phyloP scores from a whole-genome alignment of 2,797 vertebrate genomes.

The Betta splendens region DNA sequence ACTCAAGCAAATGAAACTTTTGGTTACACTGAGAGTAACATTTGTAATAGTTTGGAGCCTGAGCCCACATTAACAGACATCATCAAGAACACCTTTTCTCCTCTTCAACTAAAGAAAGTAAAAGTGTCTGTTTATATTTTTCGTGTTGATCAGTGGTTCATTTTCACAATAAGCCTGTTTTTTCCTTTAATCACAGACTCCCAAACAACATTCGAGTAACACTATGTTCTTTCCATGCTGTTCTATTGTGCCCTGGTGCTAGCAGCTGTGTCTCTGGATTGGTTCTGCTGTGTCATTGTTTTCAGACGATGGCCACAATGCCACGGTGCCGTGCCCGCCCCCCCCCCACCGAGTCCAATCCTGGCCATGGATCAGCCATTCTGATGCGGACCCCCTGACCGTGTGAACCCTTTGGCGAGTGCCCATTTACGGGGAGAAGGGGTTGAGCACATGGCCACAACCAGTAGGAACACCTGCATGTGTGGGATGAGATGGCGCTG shows the following conservation, averaged over 20 bases:
- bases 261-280: conserved; percentile 69
- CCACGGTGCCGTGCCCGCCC: conserved; percentile 47
- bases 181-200: background rate
- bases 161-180: background rate
- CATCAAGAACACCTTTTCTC: too few relatives aligned
- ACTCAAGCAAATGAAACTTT: too few relatives aligned
- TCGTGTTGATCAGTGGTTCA: too few relatives aligned
- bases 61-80: too few relatives aligned
- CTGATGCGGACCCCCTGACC: conserved; percentile 67
- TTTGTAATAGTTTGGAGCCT: too few relatives aligned
- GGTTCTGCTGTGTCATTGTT: conserved; percentile 79
- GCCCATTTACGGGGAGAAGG: conserved; percentile 54
- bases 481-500: conserved; percentile 51
- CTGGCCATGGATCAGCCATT: conserved; percentile 59
- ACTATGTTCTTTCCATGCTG: conserved; percentile 66
- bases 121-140: too few relatives aligned
- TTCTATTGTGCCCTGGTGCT: conserved; percentile 68
- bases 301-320: conserved; percentile 67
- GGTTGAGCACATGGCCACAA: conserved; percentile 60
- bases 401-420: conserved; percentile 67
- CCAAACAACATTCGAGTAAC: conserved; percentile 33
- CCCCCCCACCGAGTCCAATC: conserved; percentile 48
- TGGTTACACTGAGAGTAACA: too few relatives aligned
- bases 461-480: conserved; percentile 68
- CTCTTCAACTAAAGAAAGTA: too few relatives aligned